Percentiles rank a stretch among this genome's conserved stretches.
phyloP scores from a whole-genome alignment of 2,888 invertebrate genomes.

The Standfussiana lucernea region DNA sequence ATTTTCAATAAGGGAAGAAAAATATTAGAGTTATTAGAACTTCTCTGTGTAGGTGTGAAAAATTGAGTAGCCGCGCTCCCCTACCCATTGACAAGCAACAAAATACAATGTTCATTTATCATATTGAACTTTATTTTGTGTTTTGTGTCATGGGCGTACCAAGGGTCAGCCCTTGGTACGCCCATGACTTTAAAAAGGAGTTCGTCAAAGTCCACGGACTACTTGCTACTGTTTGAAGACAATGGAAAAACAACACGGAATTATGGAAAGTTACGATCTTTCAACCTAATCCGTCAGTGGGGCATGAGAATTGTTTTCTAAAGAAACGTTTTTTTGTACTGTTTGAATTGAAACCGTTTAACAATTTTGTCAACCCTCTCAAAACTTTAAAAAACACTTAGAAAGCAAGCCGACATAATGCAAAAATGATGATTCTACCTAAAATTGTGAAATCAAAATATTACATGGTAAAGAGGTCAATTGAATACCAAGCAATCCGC shows the following conservation, averaged over 20 bases:
- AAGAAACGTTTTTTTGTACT: not conserved
- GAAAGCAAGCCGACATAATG: slow-evolving; percentile 66
- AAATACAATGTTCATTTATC: slow-evolving; percentile 28
- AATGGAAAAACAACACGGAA: slow-evolving; percentile 3
- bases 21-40: slow-evolving; percentile 21
- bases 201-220: slow-evolving; percentile 1
- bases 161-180: no score
- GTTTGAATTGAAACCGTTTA: slow-evolving; percentile 10
- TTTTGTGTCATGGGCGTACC: no score
- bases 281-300: slow-evolving; percentile 8
- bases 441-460: slow-evolving; percentile 54
- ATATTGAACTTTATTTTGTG: slow-evolving; percentile 25
- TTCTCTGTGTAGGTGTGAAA: slow-evolving; percentile 14
- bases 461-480: slow-evolving; percentile 55
- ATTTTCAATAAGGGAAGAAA: slow-evolving; percentile 15
- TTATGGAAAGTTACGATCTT: slow-evolving; percentile 26
- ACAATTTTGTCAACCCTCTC: slow-evolving; percentile 19
- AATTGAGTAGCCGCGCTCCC: slow-evolving; percentile 12
- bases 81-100: slow-evolving; percentile 10
- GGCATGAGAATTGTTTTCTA: slow-evolving; percentile 15
- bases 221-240: slow-evolving; percentile 8
- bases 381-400: slow-evolving; percentile 55
- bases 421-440: slow-evolving; percentile 65
- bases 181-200: slow-evolving; percentile 4
- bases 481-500: slow-evolving; percentile 34